Evolutionary conservation across 2,888 invertebrate species (phyloP), one percentile per base, ranked within the genome.

Genomic region (Calephelis perditalis): DNA sequence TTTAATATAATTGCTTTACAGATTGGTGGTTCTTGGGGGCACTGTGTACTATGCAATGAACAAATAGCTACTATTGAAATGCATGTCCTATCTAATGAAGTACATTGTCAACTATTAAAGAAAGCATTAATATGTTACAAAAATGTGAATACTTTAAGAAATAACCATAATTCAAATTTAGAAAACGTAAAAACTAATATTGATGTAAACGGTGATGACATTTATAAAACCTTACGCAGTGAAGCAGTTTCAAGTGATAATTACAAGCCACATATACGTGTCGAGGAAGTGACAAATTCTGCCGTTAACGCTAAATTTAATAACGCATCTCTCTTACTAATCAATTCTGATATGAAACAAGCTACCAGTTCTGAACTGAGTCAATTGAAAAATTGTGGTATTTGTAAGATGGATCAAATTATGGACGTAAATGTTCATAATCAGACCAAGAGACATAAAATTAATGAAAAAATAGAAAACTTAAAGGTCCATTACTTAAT

Each of bases 31-130:
- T 7, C 7, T 11, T 52, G 58, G 58, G 52, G 40, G 8, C 58
- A 59, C 43, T 59, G 58, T 59, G 58, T 52, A 35, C 9, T 59
- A 43, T 59, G 58, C 26, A 59, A 59, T n/a, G 43, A 26, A 43
- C n/a, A 44, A 54, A 40, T 52, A 43, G 26, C 9, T 7, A 57
- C n/a, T 8, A 11, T 10, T 7, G 45, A 57, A 1, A n/a, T 44
- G 35, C 57, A 57, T 11, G 35, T 57, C n/a, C 7, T 43, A n/a
- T 44, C 11, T 11, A 35, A 15, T 35, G 44, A 45, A 46, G 46
- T 45, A 12, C 57, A 57, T 45, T 35, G 44, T n/a, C 45, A 45
- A 44, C 46, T 43, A 5, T n/a, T 57, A 35, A 26, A 57, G 1
- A 46, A 46, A 57, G 57, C 57, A n/a, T 44, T n/a, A 54, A 7